Conservation (phyloP, 2,797 vertebrate species). For the Ptychadena robeensis region DNA sequence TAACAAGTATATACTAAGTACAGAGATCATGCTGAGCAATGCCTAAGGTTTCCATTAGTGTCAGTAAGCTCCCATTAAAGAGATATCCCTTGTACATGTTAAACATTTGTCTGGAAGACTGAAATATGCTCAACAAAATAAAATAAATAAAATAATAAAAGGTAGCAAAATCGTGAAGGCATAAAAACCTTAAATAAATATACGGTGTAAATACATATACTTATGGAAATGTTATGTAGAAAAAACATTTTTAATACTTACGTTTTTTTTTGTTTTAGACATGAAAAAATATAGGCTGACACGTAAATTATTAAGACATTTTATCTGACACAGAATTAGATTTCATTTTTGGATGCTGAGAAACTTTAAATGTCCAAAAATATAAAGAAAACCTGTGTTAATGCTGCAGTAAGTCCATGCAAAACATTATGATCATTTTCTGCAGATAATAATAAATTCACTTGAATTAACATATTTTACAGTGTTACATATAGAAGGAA, state of each 20-base stretch:
- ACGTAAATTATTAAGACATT: neutral
- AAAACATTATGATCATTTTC: too few species aligned
- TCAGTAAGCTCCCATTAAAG: conserved; percentile 21
- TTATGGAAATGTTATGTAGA: too few species aligned
- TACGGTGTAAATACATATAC: neutral
- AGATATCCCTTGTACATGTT: conserved; percentile 5
- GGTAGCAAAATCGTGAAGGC: neutral
- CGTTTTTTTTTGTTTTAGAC: neutral
- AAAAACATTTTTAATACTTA: too few species aligned
- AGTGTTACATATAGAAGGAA: too few species aligned
- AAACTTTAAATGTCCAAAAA: too few species aligned
- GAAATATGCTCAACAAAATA: neutral
- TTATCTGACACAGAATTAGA: neutral
- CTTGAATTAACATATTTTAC: too few species aligned
- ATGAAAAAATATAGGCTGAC: neutral
- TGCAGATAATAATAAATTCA: too few species aligned
- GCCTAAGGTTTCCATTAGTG: conserved; percentile 40
- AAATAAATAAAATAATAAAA: too few species aligned
- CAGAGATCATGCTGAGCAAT: conserved; percentile 34
- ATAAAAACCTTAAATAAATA: neutral
- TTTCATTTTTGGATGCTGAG: too few species aligned
- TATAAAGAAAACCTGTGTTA: too few species aligned
- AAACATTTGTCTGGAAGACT: neutral
- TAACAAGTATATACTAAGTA: conserved; percentile 45
- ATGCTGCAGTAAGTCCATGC: too few species aligned